A percentile compares a stretch with the other conserved stretches of the same genome.
These are phyloP conservation scores for Chamaea fasciata DNA, from an alignment of 2,113 vertebrate species.

Conservation along the genomic window DNA sequence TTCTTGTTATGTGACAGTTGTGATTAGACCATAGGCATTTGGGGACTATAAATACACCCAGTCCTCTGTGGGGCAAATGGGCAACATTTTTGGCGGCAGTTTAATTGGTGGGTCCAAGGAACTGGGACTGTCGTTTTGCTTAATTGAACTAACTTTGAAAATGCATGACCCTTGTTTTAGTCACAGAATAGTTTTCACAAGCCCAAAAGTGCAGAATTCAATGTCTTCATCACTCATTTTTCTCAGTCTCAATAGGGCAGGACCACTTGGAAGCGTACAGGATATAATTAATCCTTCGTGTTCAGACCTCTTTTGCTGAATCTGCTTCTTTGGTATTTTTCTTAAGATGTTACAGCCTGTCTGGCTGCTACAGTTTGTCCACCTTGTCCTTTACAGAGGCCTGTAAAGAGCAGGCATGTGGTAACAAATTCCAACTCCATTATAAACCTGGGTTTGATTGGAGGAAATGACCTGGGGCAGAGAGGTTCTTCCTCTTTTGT, in stretches of 20 bases:
- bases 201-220: neutral
- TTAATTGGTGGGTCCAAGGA: neutral
- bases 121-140: neutral
- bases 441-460: neutral
- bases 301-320: neutral
- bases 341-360: neutral
- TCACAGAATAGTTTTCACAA: neutral
- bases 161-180: neutral
- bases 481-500: neutral
- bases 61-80: neutral
- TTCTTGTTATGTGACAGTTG: conserved; percentile 30
- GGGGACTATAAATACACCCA: neutral
- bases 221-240: neutral
- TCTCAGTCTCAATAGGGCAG: neutral
- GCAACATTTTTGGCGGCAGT: neutral
- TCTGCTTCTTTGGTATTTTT: neutral
- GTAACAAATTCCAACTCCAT: neutral
- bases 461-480: neutral
- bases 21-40: neutral
- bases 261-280: neutral
- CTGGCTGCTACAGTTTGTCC: neutral
- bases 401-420: neutral
- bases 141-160: conserved; percentile 14
- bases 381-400: neutral
- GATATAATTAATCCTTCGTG: neutral